phyloP scores from a whole-genome alignment of 2,797 vertebrate species.

The Anisognathus igniventris region DNA sequence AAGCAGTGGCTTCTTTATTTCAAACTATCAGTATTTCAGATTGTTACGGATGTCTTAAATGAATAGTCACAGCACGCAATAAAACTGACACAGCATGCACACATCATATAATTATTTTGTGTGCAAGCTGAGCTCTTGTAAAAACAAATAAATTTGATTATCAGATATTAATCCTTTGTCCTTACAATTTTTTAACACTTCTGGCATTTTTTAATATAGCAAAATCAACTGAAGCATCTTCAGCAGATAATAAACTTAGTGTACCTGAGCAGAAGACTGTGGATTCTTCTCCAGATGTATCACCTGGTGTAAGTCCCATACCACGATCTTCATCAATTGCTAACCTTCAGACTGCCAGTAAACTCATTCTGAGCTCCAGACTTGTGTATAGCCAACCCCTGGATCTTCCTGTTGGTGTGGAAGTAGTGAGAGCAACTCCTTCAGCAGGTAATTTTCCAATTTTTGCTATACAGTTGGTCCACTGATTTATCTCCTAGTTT shows the following conservation, averaged over 20 bases:
- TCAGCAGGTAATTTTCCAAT: constrained; percentile 84
- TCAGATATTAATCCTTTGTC: neutral
- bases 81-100: neutral
- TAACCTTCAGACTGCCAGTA: constrained; percentile 96
- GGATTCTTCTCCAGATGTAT: constrained; percentile 87
- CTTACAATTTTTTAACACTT: neutral
- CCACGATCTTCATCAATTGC: constrained; percentile 94
- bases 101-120: neutral
- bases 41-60: neutral
- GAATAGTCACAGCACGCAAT: neutral
- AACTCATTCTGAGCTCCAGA: constrained; percentile 93
- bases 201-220: constrained; percentile 70
- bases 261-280: constrained; percentile 81
- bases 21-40: neutral
- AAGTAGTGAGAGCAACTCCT: constrained; percentile 94
- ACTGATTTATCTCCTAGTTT: neutral
- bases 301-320: constrained; percentile 82
- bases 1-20: neutral
- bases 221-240: constrained; percentile 69
- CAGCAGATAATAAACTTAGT: constrained; percentile 83
- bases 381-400: constrained; percentile 92
- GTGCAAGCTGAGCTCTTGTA: neutral
- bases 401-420: constrained; percentile 88
- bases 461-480: neutral
- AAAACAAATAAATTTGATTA: neutral